Conservation (phyloP, 2,113 vertebrate species). For the Odobenus rosmarus region DNA sequence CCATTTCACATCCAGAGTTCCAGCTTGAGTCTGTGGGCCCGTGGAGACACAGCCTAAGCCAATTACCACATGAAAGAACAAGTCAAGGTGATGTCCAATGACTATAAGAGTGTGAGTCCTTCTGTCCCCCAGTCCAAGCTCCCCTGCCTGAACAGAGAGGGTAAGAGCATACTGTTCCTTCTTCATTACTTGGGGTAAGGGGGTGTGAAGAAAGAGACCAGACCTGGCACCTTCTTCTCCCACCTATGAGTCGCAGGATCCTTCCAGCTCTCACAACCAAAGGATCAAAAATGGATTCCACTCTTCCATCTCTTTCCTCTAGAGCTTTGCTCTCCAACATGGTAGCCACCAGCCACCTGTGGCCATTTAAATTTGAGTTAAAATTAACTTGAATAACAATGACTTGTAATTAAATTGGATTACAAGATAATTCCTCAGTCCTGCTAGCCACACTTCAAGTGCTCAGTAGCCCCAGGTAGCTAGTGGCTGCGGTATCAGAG, state of each 20-base stretch:
- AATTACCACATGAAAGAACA: background rate
- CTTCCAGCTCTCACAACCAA: background rate
- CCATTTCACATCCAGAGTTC: background rate
- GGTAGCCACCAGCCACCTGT: background rate
- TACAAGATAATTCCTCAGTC: conserved; percentile 13
- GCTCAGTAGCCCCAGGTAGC: background rate
- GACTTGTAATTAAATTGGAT: conserved; percentile 32
- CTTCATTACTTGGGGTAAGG: background rate
- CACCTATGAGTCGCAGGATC: background rate
- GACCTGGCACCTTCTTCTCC: background rate
- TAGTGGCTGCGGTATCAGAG: background rate
- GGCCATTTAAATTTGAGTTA: background rate
- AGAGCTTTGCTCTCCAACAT: background rate
- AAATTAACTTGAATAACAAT: conserved; percentile 8
- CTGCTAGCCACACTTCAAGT: background rate
- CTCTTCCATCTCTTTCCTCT: background rate
- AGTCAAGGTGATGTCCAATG: background rate
- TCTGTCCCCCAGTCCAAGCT: background rate
- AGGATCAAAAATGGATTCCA: background rate
- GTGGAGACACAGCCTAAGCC: background rate
- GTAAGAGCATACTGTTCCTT: background rate
- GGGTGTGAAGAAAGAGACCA: background rate
- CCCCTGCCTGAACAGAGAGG: background rate
- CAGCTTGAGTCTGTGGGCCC: background rate
- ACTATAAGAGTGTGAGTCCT: background rate